Percentiles rank a stretch among this genome's conserved stretches.
Evolutionary conservation across 2,797 vertebrate species (phyloP).

Genomic region (Triplophysa bombifrons): DNA sequence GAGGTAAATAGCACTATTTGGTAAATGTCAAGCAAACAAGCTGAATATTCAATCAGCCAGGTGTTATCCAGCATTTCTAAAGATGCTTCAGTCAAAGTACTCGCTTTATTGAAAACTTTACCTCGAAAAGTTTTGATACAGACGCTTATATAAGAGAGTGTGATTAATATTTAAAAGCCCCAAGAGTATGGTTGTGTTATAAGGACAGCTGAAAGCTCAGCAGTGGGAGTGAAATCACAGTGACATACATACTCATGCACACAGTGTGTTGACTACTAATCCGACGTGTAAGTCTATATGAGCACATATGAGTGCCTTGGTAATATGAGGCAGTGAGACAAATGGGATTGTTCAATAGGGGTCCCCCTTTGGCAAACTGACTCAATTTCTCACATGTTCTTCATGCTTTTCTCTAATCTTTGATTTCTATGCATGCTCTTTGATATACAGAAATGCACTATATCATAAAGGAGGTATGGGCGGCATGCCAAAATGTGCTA

Average conservation of each 20-base stretch:
- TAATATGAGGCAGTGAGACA: conserved; percentile 57
- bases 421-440: background rate
- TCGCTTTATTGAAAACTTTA: conserved; percentile 54
- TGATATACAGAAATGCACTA: conserved; percentile 7
- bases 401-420: background rate
- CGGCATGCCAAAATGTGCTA: background rate
- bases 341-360: conserved; percentile 59
- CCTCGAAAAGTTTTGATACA: conserved; percentile 61
- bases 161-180: conserved; percentile 37
- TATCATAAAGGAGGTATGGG: background rate
- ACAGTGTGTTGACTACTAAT: conserved; percentile 17
- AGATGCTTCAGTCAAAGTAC: conserved; percentile 33
- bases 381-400: conserved; percentile 60
- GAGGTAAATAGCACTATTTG: conserved; percentile 50
- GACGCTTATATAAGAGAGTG: conserved; percentile 57
- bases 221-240: conserved; percentile 3
- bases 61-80: conserved; percentile 57
- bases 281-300: background rate
- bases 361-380: conserved; percentile 60
- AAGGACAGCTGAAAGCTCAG: background rate
- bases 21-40: conserved; percentile 52
- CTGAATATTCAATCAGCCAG: conserved; percentile 45
- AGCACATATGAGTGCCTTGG: conserved; percentile 22
- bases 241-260: conserved; percentile 42
- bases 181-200: conserved; percentile 19